Conservation (phyloP, 2,888 invertebrate species). For the Cephus sareptanus region DNA sequence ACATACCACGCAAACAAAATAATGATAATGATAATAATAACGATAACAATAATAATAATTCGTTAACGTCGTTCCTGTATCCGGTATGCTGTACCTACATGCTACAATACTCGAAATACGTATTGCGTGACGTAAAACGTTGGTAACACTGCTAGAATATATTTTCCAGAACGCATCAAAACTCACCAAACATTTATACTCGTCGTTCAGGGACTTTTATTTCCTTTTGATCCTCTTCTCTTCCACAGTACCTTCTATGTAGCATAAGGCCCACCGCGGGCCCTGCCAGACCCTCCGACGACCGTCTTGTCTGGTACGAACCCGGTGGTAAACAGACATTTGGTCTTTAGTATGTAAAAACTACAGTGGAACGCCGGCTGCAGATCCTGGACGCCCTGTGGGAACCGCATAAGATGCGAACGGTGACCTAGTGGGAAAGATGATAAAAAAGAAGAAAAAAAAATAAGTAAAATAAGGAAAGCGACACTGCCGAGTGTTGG, state of each 20-base stretch:
- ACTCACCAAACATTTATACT: not conserved
- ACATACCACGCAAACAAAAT: not conserved
- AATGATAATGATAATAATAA: not conserved
- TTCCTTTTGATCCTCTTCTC: not conserved
- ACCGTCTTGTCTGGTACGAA: not conserved
- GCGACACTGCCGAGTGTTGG: not conserved
- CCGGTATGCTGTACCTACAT: not conserved
- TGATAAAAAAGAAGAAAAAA: not conserved
- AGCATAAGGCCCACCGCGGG: not conserved
- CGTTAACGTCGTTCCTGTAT: not conserved
- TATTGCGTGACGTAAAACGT: not conserved
- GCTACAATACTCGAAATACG: not conserved
- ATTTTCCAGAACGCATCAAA: not conserved
- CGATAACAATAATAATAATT: not conserved
- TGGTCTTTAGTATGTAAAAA: conserved; percentile 20
- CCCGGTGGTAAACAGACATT: conserved; percentile 17
- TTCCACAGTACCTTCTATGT: not conserved
- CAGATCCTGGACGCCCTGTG: conserved; percentile 23
- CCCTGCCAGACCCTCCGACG: not conserved
- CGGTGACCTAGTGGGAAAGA: not conserved
- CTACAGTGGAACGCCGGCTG: conserved; percentile 20
- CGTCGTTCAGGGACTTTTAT: not conserved
- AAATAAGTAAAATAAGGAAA: not conserved
- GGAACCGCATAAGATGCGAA: conserved; percentile 16
- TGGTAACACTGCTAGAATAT: not conserved